Evolutionary conservation across 1,140 invertebrate species (phyloP).

Genomic region (Zaprionus vittiger): DNA sequence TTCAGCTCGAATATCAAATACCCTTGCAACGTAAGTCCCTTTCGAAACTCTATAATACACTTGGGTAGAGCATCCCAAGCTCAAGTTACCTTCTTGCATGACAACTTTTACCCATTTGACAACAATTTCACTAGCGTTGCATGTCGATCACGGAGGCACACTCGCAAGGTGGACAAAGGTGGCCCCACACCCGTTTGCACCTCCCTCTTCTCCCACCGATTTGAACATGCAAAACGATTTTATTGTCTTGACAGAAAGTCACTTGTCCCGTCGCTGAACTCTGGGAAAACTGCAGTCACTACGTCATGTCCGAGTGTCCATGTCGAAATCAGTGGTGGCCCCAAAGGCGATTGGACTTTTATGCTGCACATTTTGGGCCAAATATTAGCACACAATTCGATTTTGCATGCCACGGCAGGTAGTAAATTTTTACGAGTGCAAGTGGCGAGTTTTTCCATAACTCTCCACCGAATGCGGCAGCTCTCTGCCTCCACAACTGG

Average conservation of each 20-base stretch:
- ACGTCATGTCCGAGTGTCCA: conserved; percentile 53
- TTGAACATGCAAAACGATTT: conserved; percentile 64
- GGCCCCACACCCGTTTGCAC: neutral
- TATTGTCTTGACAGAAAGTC: conserved; percentile 53
- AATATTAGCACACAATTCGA: conserved; percentile 81
- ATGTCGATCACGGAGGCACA: conserved; percentile 57
- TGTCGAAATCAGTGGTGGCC: conserved; percentile 22
- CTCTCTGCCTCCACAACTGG: conserved; percentile 28
- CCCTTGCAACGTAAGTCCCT: neutral
- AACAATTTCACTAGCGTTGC: conserved; percentile 62
- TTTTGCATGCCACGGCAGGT: conserved; percentile 66
- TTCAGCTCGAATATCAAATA: neutral
- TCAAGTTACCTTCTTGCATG: neutral
- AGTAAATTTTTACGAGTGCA: conserved; percentile 77
- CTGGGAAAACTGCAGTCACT: conserved; percentile 51
- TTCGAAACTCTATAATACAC: neutral
- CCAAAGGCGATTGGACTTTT: conserved; percentile 16
- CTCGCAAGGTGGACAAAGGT: conserved; percentile 19
- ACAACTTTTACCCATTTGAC: conserved; percentile 66
- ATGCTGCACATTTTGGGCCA: conserved; percentile 44
- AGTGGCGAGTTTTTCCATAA: conserved; percentile 71
- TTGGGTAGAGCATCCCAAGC: neutral
- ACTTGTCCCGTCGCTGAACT: conserved; percentile 24
- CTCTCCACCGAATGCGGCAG: conserved; percentile 18
- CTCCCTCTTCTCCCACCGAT: conserved; percentile 23